phyloP scores from a whole-genome alignment of 2,888 invertebrate genomes.

The Drosophila colorata region DNA sequence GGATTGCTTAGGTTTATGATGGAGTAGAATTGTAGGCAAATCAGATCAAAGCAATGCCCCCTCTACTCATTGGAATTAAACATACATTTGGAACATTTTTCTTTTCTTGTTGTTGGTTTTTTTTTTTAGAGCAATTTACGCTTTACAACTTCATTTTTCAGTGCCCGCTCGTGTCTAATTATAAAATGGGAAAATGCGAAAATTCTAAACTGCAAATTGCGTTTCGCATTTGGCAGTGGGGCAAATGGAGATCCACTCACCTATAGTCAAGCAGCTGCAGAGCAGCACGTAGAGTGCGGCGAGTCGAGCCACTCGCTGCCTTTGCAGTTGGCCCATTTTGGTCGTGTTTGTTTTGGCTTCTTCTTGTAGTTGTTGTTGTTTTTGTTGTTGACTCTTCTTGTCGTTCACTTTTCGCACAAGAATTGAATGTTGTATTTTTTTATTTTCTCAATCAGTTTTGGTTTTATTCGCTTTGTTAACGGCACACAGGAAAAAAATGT shows the following conservation, averaged over 20 bases:
- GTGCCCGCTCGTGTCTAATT: constrained; percentile 50
- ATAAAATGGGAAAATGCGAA: constrained; percentile 35
- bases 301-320: constrained; percentile 61
- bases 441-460: constrained; percentile 13
- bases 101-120: neutral
- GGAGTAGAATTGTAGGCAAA: neutral
- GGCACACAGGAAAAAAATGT: constrained; percentile 50
- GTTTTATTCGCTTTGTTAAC: constrained; percentile 21
- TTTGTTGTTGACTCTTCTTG: constrained; percentile 31
- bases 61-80: neutral
- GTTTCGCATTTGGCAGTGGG: constrained; percentile 6
- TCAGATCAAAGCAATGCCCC: neutral
- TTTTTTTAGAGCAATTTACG: constrained; percentile 34
- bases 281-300: constrained; percentile 57
- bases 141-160: constrained; percentile 41
- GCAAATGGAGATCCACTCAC: constrained; percentile 47
- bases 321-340: constrained; percentile 69
- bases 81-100: constrained; percentile 8
- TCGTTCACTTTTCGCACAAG: constrained; percentile 42
- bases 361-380: constrained; percentile 18
- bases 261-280: constrained; percentile 71
- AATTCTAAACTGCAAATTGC: constrained; percentile 19
- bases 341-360: constrained; percentile 18
- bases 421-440: constrained; percentile 45
- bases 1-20: too few species aligned